Evolutionary conservation across 2,113 vertebrate species (phyloP).

Genomic region (Bos javanicus): DNA sequence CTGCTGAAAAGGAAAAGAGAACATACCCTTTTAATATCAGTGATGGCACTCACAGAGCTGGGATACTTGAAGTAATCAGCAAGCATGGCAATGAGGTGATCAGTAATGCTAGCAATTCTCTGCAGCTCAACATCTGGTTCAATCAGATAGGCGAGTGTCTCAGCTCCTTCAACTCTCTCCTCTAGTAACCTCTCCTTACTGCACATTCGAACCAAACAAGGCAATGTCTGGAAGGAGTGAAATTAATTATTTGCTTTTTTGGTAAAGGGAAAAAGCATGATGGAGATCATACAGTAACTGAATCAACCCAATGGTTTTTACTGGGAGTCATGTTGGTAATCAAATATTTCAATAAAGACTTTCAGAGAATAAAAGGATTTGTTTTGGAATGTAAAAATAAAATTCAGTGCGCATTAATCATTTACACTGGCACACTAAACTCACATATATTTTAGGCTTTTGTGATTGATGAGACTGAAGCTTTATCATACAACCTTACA

Average conservation of each 20-base stretch:
- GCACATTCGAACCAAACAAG: constrained; percentile 98
- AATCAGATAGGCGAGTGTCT: constrained; percentile 96
- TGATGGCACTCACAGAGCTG: constrained; percentile 98
- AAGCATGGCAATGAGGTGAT: constrained; percentile 97
- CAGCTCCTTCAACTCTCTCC: constrained; percentile 96
- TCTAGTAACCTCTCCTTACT: constrained; percentile 96
- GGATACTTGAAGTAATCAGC: constrained; percentile 99
- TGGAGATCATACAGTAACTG: neutral
- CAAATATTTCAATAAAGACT: constrained; percentile 22
- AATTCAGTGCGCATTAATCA: constrained; percentile 2
- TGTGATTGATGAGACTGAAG: neutral
- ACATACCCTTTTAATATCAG: constrained; percentile 98
- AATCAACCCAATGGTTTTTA: neutral
- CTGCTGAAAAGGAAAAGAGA: constrained; percentile 1
- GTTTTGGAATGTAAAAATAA: constrained; percentile 39
- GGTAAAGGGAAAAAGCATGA: constrained; percentile 37
- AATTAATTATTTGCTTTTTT: constrained; percentile 52
- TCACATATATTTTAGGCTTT: neutral
- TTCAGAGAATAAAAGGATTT: neutral
- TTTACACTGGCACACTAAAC: neutral
- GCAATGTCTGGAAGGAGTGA: constrained; percentile 88
- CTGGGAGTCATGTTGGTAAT: neutral
- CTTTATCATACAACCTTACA: neutral
- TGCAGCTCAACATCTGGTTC: constrained; percentile 98
- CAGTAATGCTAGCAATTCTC: constrained; percentile 95